phyloP scores from a whole-genome alignment of 1,140 invertebrate genomes.

The Drepana arcuata region DNA sequence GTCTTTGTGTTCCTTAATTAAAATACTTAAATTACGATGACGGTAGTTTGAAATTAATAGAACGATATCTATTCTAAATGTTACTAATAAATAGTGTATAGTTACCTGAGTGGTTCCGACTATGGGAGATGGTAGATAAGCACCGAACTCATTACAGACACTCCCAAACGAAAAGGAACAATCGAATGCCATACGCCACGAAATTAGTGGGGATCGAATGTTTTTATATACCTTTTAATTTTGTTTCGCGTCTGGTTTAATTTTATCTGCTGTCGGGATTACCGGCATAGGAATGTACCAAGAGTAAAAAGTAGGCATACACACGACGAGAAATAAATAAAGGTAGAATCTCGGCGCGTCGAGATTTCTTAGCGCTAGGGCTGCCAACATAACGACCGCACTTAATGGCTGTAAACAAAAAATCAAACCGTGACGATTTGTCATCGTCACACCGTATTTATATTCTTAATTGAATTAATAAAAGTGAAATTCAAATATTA shows the following conservation, averaged over 20 bases:
- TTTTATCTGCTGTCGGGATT: constrained; percentile 69
- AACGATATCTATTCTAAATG: too few species aligned
- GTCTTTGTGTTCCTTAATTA: too few species aligned
- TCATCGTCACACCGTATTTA: too few species aligned
- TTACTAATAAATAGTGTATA: too few species aligned
- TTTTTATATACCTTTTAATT: constrained; percentile 68
- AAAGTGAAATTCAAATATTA: too few species aligned
- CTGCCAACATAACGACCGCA: constrained; percentile 10
- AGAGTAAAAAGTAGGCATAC: constrained; percentile 51
- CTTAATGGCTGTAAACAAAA: constrained; percentile 9
- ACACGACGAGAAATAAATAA: constrained; percentile 67
- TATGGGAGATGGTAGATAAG: constrained; percentile 28
- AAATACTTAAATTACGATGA: neutral
- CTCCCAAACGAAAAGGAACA: constrained; percentile 36
- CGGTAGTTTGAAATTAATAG: constrained; percentile 1
- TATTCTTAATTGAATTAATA: too few species aligned
- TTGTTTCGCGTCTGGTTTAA: constrained; percentile 71
- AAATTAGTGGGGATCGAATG: constrained; percentile 67
- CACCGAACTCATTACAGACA: constrained; percentile 34
- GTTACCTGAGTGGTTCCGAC: too few species aligned
- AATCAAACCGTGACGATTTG: constrained; percentile 25
- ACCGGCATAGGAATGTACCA: constrained; percentile 69
- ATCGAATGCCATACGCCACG: constrained; percentile 62
- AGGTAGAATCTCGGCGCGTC: constrained; percentile 56
- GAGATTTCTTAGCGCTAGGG: constrained; percentile 53